Percentiles rank a stretch among this genome's conserved stretches.
Evolutionary conservation across 1,140 invertebrate genomes (phyloP).

Genomic region (Zaprionus inermis): DNA sequence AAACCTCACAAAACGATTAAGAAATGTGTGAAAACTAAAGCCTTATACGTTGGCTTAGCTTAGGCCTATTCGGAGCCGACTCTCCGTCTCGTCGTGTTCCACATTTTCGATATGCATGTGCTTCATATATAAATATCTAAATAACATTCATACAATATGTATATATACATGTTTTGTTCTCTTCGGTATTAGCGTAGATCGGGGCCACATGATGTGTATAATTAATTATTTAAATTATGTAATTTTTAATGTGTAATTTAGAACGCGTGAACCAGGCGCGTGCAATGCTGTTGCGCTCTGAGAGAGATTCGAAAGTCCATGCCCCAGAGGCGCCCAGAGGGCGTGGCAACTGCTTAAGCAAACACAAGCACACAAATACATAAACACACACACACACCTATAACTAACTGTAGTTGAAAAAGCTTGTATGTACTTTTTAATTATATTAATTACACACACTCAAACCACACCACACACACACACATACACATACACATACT

Average conservation of each 20-base stretch:
- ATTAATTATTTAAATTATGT: conserved; percentile 47
- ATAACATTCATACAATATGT: conserved; percentile 27
- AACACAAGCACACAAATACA: background rate
- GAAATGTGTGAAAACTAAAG: background rate
- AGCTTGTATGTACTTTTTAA: conserved; percentile 72
- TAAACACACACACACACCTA: conserved; percentile 30
- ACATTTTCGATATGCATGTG: conserved; percentile 6
- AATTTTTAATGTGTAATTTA: conserved; percentile 44
- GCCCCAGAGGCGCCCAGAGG: background rate
- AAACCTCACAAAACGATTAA: background rate
- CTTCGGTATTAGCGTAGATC: too few species aligned
- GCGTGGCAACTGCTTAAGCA: conserved; percentile 28
- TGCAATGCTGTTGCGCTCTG: conserved; percentile 50
- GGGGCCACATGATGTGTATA: conserved; percentile 40
- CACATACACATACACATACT: conserved; percentile 35
- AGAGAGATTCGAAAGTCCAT: conserved; percentile 25
- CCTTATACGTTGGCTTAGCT: background rate
- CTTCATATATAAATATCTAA: conserved; percentile 11
- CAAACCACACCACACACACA: too few species aligned
- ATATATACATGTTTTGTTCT: too few species aligned
- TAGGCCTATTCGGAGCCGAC: too few species aligned
- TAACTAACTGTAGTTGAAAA: conserved; percentile 57
- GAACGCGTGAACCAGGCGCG: conserved; percentile 14
- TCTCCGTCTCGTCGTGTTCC: too few species aligned
- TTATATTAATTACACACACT: conserved; percentile 67